Evolutionary conservation across 37 sponge, comb jelly and placozoan species (phyloP), one percentile per base, ranked within the genome.

Genomic region (Chondrilla cf. caribensis): DNA sequence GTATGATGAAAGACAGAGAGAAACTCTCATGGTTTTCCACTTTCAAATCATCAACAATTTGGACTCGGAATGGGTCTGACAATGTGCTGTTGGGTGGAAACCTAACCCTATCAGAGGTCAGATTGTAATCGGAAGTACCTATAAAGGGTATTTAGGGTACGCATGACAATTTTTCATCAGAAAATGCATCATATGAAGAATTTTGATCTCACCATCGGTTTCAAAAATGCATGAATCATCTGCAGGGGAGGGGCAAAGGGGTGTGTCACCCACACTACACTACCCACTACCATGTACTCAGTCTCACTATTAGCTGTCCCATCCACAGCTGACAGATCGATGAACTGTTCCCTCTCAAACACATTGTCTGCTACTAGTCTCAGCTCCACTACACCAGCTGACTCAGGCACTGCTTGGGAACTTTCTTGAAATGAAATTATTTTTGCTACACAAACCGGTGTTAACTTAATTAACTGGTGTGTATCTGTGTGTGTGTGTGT

Each of bases 21-120:
- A 60, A 60, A 21, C 5, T 15, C 22, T 60, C 64, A 28, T 6
- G 4, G 28, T 26, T 15, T 15, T 60, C 64, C 22, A 60, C 64
- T 19, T 19, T 7, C 6, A 26, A 6, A 60, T 60, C 64, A 60
- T 60, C 64, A 22, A 60, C 64, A 19, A 60, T 60, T 60, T 60
- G 64, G 15, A 60, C 64, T 60, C 7, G 64, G 22, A 60, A 60
- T 60, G 64, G 64, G 64, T 60, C 22, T 60, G 64, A 60, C 9
- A 28, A 9, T 7, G 5, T 28, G 28, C 29, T 22, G 64, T 26
- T 26, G 29, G 64, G 64, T 7, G 28, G 24, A n/a, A 60, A 60
- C 15, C 28, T 6, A 15, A 26, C 64, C 22, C 19, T 60, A n/a
- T 60, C 15, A n/a, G 9, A 5, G 22, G 15, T 9, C 19, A 60